These are phyloP conservation scores for Caenorhabditis elegans DNA, from an alignment of 1,140 invertebrate genomes.

Conservation along the genomic window DNA sequence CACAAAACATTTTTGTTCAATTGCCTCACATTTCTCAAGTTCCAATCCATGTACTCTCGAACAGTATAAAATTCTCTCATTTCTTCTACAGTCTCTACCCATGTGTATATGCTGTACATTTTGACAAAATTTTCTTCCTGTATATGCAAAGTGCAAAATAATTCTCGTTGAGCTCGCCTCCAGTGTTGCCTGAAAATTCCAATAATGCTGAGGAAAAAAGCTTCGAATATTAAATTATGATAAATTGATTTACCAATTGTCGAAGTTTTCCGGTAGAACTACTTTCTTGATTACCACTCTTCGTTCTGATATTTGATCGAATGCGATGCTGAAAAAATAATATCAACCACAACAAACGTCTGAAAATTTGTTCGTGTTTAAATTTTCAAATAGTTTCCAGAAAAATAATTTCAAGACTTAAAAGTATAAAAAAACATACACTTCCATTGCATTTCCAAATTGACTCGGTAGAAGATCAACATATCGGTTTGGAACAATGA, in stretches of 20 bases:
- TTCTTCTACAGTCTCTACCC: not conserved
- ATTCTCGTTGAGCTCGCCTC: not conserved
- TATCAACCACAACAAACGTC: too few relatives aligned
- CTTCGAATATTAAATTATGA: too few relatives aligned
- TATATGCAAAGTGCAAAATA: not conserved
- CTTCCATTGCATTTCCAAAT: not conserved
- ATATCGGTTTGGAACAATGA: not conserved
- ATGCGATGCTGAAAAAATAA: not conserved
- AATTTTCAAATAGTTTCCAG: too few relatives aligned
- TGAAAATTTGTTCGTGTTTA: too few relatives aligned
- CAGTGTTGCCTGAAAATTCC: not conserved
- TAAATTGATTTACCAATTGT: not conserved
- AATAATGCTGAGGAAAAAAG: not conserved
- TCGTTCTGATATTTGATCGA: not conserved
- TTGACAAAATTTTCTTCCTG: not conserved
- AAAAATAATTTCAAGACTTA: too few relatives aligned
- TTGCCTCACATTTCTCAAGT: not conserved
- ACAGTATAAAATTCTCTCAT: slow-evolving; percentile 14
- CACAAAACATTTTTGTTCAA: not conserved
- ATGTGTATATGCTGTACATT: not conserved
- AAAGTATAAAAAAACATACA: not conserved
- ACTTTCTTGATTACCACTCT: not conserved
- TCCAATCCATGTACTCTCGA: not conserved
- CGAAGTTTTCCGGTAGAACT: not conserved
- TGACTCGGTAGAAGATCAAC: not conserved